phyloP scores from a whole-genome alignment of 2,888 invertebrate species.

The Aspidiotus destructor region DNA sequence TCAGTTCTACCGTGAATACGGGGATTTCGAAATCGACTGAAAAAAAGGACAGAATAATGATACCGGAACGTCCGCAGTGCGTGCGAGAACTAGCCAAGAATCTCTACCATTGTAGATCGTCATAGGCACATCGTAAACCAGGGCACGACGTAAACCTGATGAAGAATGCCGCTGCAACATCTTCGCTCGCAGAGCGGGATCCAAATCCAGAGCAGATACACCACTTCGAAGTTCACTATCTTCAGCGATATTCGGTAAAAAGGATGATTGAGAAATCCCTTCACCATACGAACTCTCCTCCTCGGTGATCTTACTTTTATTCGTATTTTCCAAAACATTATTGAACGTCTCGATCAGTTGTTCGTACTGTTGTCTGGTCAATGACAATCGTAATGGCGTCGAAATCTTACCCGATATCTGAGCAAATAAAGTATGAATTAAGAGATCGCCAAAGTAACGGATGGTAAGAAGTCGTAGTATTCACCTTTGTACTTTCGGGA shows the following conservation, averaged over 20 bases:
- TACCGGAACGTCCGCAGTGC: not conserved
- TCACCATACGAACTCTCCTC: not conserved
- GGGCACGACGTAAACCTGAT: constrained; percentile 17
- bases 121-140: constrained; percentile 6
- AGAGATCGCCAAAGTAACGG: not conserved
- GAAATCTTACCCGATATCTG: constrained; percentile 68
- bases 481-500: constrained; percentile 37
- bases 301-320: constrained; percentile 4
- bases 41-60: constrained; percentile 35
- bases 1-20: constrained; percentile 62
- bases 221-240: constrained; percentile 42
- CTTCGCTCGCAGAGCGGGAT: constrained; percentile 54
- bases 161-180: constrained; percentile 40
- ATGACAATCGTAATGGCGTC: constrained; percentile 71
- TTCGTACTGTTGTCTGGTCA: constrained; percentile 79
- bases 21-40: constrained; percentile 63
- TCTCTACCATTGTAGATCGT: constrained; percentile 18
- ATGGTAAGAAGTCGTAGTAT: not conserved
- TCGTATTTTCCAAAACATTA: constrained; percentile 23
- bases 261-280: not conserved
- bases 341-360: constrained; percentile 68
- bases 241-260: constrained; percentile 41
- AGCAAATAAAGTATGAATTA: not conserved
- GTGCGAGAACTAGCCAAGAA: too few relatives aligned
- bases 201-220: constrained; percentile 50